phyloP scores from a whole-genome alignment of 2,797 vertebrate genomes.

The Ceryle rudis region DNA sequence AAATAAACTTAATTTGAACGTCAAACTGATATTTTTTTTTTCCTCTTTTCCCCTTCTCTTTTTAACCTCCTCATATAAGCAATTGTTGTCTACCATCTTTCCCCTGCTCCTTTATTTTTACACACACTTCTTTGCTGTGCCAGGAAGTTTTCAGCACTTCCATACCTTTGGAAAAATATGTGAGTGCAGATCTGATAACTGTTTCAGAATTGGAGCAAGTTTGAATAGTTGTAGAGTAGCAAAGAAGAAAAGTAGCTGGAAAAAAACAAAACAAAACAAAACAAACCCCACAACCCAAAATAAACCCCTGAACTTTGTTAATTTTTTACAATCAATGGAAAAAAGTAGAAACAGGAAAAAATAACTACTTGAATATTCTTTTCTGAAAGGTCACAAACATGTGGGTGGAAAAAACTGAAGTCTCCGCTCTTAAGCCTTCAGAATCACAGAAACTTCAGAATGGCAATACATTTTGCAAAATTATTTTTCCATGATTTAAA shows the following conservation, averaged over 20 bases:
- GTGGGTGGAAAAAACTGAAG: neutral
- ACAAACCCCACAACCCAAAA: neutral
- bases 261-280: neutral
- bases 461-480: neutral
- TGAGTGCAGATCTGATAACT: neutral
- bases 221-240: neutral
- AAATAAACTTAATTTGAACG: neutral
- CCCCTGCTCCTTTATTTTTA: neutral
- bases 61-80: neutral
- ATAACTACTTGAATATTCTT: neutral
- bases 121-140: neutral
- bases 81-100: neutral
- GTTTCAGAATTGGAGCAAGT: neutral
- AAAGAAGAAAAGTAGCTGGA: neutral
- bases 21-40: neutral
- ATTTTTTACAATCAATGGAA: neutral
- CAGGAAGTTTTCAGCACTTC: neutral
- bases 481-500: conserved; percentile 34
- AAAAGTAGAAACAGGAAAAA: conserved; percentile 24
- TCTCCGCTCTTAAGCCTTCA: neutral
- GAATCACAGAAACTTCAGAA: conserved; percentile 12
- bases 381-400: conserved; percentile 44
- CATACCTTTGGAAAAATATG: neutral
- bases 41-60: neutral
- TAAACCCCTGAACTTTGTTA: neutral